Percentiles rank a stretch among this genome's conserved stretches.
Evolutionary conservation across 2,797 vertebrate species (phyloP).

Genomic region (Gymnodraco acuticeps): DNA sequence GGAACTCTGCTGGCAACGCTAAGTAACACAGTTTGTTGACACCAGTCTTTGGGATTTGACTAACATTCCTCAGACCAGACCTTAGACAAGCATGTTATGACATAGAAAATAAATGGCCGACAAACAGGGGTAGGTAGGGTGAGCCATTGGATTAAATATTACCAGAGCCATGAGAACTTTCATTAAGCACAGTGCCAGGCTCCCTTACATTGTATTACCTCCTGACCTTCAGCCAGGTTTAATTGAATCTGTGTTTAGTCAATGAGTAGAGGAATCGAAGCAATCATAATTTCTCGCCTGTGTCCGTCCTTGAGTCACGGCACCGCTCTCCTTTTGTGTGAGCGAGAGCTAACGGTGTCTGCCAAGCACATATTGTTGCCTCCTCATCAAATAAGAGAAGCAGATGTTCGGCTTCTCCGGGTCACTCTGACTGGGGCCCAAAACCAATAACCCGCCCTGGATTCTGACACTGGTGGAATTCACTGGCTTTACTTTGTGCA

Average conservation of each 20-base stretch:
- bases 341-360: constrained; percentile 2
- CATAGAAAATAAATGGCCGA: constrained; percentile 32
- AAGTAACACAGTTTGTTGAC: constrained; percentile 15
- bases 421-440: constrained; percentile 42
- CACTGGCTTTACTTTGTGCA: constrained; percentile 20
- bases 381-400: constrained; percentile 60
- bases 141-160: constrained; percentile 70
- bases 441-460: constrained; percentile 50
- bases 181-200: constrained; percentile 54
- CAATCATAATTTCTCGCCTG: constrained; percentile 52
- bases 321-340: constrained; percentile 38
- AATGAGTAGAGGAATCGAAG: constrained; percentile 66
- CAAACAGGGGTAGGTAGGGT: constrained; percentile 27
- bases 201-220: constrained; percentile 64
- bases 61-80: constrained; percentile 18
- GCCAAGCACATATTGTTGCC: constrained; percentile 52
- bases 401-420: constrained; percentile 63
- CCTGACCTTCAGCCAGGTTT: constrained; percentile 72
- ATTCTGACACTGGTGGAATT: constrained; percentile 50
- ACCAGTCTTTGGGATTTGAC: constrained; percentile 15
- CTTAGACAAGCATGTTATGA: constrained; percentile 26
- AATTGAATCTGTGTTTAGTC: constrained; percentile 75
- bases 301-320: constrained; percentile 61
- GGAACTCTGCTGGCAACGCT: constrained; percentile 4
- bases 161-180: constrained; percentile 65